Base-by-base conservation (phyloP, 1,140 invertebrate species). In the Saccostrea cuccullata region DNA sequence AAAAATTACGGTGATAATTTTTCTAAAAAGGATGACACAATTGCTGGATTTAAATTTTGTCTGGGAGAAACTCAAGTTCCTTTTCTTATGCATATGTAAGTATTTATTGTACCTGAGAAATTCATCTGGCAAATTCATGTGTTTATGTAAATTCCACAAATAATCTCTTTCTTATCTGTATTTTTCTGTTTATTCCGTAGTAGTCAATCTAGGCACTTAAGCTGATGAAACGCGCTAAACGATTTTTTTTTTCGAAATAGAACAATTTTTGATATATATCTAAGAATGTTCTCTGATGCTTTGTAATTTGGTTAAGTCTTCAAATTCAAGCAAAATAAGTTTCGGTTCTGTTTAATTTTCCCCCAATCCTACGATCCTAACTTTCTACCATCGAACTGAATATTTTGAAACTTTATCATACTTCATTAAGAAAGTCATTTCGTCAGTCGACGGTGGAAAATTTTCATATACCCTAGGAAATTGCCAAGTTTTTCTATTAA, bases 81-180 rank as follows among this genome's bases (percentile, higher is more conserved):
- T 73, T 15, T 12, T 73, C 15, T 73, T 73, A 15, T 73, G 23
- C 70, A 73, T 73, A 23, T 73, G 70, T 73, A 73, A 73, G 70
- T 73, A 73, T 73, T 30, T 36, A 73, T 36, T 73, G 70, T 30
- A 73, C 70, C 70, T 73, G 70, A 73, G 70, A 26, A 30, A 73
- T 73, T 73, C 26, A 73, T 73, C 70, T 26, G 26, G 30, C 70
- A 73, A 73, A 26, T 73, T 73, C 70, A 73, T 73, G 70, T 73
- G 70, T 73, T 73, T 73, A 73, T 73, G 70, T 73, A 73, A 73
- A 73, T 73, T 73, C 70, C 70, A 73, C 23, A 73, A 73, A 73
- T 73, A 73, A 73, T 73, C 70, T 73, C 23, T 26, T 73, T 73
- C 23, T 73, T 73, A 73, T 73, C 70, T 73, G 1, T 67, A 20